A percentile compares a stretch with the other conserved stretches of the same genome.
These are phyloP conservation scores for Trichoplusia ni DNA, from an alignment of 1,140 invertebrate species.

Conservation along the genomic window DNA sequence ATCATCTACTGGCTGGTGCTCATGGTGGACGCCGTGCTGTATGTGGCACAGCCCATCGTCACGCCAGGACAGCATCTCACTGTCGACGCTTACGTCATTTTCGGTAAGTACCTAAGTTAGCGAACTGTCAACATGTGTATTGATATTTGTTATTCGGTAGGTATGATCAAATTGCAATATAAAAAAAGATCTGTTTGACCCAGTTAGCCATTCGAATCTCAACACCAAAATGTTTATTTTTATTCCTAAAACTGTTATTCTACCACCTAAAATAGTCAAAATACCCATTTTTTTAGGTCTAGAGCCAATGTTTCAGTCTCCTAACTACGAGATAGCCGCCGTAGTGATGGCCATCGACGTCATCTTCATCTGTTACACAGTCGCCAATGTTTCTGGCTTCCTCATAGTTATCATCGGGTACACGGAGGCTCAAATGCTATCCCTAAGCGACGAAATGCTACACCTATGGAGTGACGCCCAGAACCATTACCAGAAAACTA, in stretches of 20 bases:
- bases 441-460: constrained; percentile 46
- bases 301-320: constrained; percentile 9
- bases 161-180: no score
- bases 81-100: constrained; percentile 33
- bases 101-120: constrained; percentile 40
- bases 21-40: constrained; percentile 35
- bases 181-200: no score
- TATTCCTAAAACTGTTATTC: no score
- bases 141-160: no score
- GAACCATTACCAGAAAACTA: constrained; percentile 30
- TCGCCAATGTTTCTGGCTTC: constrained; percentile 39
- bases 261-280: no score
- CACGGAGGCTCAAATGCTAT: constrained; percentile 50
- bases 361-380: constrained; percentile 17
- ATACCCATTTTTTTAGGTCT: constrained; percentile 26
- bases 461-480: constrained; percentile 49
- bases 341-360: not conserved
- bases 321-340: constrained; percentile 1
- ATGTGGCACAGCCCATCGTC: constrained; percentile 35
- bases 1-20: constrained; percentile 38
- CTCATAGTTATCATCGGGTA: constrained; percentile 49
- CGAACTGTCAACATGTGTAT: no score
- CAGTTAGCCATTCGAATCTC: no score
- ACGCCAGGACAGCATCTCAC: constrained; percentile 38
- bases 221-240: no score